Conservation (phyloP, 2,888 invertebrate genomes). For the Tenthredo amoena region DNA sequence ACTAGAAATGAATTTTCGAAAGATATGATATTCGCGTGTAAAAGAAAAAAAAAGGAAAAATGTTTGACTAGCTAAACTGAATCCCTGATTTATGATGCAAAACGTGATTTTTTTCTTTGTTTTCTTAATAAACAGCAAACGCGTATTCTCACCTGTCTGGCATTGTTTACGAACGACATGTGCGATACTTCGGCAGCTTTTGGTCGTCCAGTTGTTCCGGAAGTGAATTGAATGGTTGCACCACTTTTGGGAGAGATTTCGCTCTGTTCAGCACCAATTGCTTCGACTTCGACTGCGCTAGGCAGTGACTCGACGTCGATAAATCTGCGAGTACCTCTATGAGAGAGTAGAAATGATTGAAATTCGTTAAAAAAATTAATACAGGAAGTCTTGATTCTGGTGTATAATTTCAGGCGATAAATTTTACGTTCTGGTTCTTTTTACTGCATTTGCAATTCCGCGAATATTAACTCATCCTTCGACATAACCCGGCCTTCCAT, state of each 20-base stretch:
- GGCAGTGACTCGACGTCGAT: conserved; percentile 76
- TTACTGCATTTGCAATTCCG: neutral
- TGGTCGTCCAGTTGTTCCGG: conserved; percentile 90
- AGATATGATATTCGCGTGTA: too few species aligned
- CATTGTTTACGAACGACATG: conserved; percentile 88
- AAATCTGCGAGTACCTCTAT: conserved; percentile 77
- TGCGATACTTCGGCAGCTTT: conserved; percentile 89
- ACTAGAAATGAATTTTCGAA: neutral
- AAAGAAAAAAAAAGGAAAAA: too few species aligned
- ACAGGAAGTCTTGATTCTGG: neutral
- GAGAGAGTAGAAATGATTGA: neutral
- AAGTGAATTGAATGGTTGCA: conserved; percentile 91
- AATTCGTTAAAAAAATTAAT: neutral
- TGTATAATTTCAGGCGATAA: neutral
- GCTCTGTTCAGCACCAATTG: conserved; percentile 79
- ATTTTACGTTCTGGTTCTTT: neutral
- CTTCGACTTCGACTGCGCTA: conserved; percentile 67
- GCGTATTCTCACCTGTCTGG: conserved; percentile 81
- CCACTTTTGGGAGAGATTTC: conserved; percentile 84
- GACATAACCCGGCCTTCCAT: conserved; percentile 5
- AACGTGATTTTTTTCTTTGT: neutral
- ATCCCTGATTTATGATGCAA: too few species aligned
- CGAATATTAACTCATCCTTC: neutral
- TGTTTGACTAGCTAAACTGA: too few species aligned
- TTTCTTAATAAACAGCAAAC: neutral